Conservation (phyloP, 2,113 vertebrate genomes). For the Corvus cornix region DNA sequence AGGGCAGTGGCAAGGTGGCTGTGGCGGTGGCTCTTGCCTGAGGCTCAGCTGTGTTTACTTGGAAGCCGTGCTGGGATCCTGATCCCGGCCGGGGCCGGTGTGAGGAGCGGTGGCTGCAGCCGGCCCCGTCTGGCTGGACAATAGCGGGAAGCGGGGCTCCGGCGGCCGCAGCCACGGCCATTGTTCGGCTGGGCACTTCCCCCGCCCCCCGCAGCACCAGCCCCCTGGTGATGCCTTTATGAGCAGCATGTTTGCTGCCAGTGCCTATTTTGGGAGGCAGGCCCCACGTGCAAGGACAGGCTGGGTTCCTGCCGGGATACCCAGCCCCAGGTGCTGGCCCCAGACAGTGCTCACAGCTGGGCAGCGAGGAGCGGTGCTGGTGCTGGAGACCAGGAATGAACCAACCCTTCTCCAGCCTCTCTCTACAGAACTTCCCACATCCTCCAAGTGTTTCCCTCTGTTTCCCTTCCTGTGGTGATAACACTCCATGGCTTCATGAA, state of each 20-base stretch:
- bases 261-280: background rate
- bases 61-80: fast-evolving
- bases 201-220: background rate
- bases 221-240: background rate
- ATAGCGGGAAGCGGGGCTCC: slow-evolving; percentile 66
- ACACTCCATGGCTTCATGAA: background rate
- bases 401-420: background rate
- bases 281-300: background rate
- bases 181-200: slow-evolving; percentile 28
- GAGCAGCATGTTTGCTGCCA: background rate
- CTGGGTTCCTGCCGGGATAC: background rate
- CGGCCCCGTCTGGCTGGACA: slow-evolving; percentile 37
- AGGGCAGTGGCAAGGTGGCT: fast-evolving
- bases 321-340: background rate
- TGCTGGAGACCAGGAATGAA: background rate
- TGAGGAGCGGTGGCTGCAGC: background rate
- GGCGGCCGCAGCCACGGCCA: background rate
- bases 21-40: background rate
- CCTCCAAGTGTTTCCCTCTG: background rate
- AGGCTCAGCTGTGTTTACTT: background rate
- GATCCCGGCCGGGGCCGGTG: background rate
- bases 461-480: background rate
- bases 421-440: background rate
- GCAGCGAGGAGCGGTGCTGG: fast-evolving
- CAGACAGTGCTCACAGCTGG: background rate